Base-by-base conservation (phyloP, 2,113 vertebrate genomes). In the Hypomesus transpacificus region DNA sequence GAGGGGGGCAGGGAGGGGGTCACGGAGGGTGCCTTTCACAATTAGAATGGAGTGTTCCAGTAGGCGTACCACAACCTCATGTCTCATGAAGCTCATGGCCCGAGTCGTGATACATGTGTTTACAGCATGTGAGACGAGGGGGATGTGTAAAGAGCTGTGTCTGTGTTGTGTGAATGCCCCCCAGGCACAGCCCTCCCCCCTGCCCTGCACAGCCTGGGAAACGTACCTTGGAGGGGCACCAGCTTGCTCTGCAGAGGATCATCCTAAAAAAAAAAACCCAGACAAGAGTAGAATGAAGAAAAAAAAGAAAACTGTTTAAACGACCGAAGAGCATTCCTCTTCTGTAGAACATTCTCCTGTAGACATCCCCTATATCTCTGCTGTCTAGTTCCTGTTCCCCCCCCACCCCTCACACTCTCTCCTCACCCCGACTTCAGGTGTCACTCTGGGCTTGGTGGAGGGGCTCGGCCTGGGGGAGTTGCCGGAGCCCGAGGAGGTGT, bases 141-240 rank as follows among this genome's bases (percentile, higher is more conserved):
- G 65, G 24, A 63, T 52, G 17, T 60, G 18, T 34, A 8, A 18
- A 22, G 75, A 54, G 53, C 14, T 18, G 53, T 4, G 20, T 39
- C 13, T 59, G 14, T 28, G 52, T 21, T 20, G 16, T 59, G n/a
- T 16, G 24, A 52, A 60, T 24, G 68, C 5, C 34, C 31, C 59
- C 31, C 18, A 22, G 20, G 14, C 57, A 17, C 21, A 0, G 2
- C 24, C 21, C 21, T 4, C 21, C 24, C 17, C 22, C 9, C 16
- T 34, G 17, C 31, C n/a, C 9, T 18, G 16, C 54, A 56, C 54
- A 17, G 28, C 8, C 14, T 6, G 14, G 62, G 64, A 74, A 21
- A 75, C 85, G 85, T 83, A 92, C 92, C 90, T 70, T 75, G 85
- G 54, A 89, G 50, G 8, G 91, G 89, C 72, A 91, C 52, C 60